These are phyloP conservation scores for Hesperia comma DNA, from an alignment of 2,888 invertebrate genomes.

Conservation along the genomic window DNA sequence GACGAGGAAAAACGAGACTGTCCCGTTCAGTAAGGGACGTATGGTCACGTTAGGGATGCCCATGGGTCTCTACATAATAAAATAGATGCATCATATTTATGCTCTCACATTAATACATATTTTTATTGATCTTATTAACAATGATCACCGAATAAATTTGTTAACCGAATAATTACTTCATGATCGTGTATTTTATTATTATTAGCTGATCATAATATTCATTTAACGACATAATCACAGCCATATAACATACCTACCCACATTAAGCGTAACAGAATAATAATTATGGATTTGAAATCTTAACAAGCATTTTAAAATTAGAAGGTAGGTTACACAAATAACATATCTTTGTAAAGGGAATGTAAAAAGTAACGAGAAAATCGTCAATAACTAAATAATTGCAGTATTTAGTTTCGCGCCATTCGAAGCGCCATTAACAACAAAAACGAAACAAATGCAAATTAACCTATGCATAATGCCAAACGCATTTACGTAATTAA, in stretches of 20 bases:
- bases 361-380: neutral
- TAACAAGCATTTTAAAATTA: neutral
- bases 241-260: neutral
- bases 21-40: too few relatives aligned
- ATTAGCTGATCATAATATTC: neutral
- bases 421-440: slow-evolving; percentile 18
- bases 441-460: neutral
- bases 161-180: neutral
- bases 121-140: too few relatives aligned
- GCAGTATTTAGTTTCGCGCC: neutral
- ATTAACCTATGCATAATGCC: slow-evolving; percentile 18
- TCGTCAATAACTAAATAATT: neutral
- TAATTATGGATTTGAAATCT: neutral
- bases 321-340: too few relatives aligned
- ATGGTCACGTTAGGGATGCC: too few relatives aligned
- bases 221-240: slow-evolving; percentile 1
- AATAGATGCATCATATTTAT: too few relatives aligned
- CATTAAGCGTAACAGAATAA: neutral
- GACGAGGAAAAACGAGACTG: too few relatives aligned
- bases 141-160: neutral
- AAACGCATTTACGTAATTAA: slow-evolving; percentile 10
- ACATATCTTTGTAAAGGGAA: too few relatives aligned
- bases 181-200: neutral
- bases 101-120: too few relatives aligned
- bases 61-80: too few relatives aligned